A percentile compares a stretch with the other conserved stretches of the same genome.
These are phyloP conservation scores for Ammodytes dubius DNA, from an alignment of 2,113 vertebrate genomes.

Conservation along the genomic window DNA sequence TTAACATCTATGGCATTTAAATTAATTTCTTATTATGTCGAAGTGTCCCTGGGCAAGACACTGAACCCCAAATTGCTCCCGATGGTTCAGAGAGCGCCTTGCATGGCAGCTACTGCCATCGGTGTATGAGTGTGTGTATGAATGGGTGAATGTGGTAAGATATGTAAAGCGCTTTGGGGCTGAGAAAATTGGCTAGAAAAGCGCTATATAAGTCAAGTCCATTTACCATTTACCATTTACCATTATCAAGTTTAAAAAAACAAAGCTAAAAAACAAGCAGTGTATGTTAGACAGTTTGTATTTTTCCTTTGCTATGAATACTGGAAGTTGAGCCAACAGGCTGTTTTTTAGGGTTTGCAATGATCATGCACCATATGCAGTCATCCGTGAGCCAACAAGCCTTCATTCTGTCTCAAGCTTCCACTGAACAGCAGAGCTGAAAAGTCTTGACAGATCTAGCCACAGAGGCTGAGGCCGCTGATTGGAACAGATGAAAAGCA, in stretches of 20 bases:
- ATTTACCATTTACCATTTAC: no score
- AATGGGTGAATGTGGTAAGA: no score
- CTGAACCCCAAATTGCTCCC: no score
- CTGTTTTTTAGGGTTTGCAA: constrained; percentile 23
- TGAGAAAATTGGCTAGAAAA: no score
- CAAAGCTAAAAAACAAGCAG: neutral
- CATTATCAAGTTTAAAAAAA: constrained; percentile 20
- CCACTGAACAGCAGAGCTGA: constrained; percentile 39
- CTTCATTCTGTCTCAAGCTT: constrained; percentile 42
- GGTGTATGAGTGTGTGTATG: no score
- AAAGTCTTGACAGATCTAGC: constrained; percentile 60
- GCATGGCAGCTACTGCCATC: no score
- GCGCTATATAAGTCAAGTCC: no score
- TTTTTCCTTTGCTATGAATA: constrained; percentile 35
- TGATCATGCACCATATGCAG: constrained; percentile 36
- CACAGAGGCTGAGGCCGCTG: constrained; percentile 59
- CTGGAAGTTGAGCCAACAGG: constrained; percentile 20
- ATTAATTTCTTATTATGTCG: constrained; percentile 43
- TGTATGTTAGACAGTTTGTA: constrained; percentile 31
- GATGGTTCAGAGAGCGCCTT: no score
- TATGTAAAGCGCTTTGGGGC: no score
- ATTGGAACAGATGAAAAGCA: constrained; percentile 75
- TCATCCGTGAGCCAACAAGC: constrained; percentile 50
- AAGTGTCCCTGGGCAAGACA: no score
- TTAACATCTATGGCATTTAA: constrained; percentile 15